These are phyloP conservation scores for Amaurobius ferox DNA, from an alignment of 2,888 invertebrate species.

Conservation along the genomic window DNA sequence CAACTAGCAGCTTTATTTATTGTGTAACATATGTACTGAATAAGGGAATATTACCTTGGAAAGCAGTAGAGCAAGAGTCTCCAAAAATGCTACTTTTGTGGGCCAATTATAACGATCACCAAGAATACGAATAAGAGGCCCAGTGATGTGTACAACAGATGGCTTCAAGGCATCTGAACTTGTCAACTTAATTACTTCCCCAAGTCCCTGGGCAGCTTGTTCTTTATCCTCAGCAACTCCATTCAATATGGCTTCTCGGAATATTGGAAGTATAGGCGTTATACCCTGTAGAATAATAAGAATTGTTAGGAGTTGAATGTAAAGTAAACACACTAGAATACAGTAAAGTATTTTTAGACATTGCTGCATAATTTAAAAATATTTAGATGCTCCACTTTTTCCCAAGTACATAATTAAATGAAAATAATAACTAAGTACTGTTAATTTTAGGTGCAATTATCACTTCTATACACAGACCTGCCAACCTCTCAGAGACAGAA, in stretches of 20 bases:
- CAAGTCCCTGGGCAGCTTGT: constrained; percentile 93
- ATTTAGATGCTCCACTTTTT: too few species aligned
- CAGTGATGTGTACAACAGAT: constrained; percentile 97
- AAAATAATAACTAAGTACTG: too few species aligned
- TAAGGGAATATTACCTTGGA: constrained; percentile 89
- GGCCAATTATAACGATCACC: constrained; percentile 96
- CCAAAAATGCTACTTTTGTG: constrained; percentile 96
- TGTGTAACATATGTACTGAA: too few species aligned
- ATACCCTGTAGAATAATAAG: constrained; percentile 83
- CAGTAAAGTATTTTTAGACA: too few species aligned
- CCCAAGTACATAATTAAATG: too few species aligned
- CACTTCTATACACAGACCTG: too few species aligned
- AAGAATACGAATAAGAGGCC: constrained; percentile 96
- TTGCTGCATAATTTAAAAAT: too few species aligned
- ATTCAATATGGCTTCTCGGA: constrained; percentile 96
- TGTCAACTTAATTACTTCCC: constrained; percentile 88
- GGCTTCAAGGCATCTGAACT: constrained; percentile 92
- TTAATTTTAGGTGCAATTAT: too few species aligned
- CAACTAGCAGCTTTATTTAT: too few species aligned
- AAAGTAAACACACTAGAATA: too few species aligned
- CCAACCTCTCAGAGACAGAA: too few species aligned
- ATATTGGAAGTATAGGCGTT: constrained; percentile 93
- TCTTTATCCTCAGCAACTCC: constrained; percentile 97
- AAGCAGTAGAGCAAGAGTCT: constrained; percentile 93
- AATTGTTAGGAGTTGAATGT: neutral